phyloP scores from a whole-genome alignment of 2,888 invertebrate genomes.

The Polymixis flavicincta region DNA sequence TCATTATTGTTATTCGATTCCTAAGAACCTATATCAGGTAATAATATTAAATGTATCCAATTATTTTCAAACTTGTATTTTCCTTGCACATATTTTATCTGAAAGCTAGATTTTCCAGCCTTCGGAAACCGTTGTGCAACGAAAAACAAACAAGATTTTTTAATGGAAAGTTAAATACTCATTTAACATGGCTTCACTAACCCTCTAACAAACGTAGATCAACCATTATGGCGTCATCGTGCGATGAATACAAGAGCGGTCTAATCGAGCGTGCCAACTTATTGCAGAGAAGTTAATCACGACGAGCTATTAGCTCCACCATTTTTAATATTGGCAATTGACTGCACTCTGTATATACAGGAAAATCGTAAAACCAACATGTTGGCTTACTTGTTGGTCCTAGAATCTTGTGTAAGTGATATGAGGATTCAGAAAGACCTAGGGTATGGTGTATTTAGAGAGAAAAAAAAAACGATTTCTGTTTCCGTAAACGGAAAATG shows the following conservation, averaged over 20 bases:
- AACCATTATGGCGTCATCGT: neutral
- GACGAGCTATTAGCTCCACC: conserved; percentile 64
- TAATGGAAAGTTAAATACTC: neutral
- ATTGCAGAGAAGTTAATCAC: conserved; percentile 69
- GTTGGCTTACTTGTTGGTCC: conserved; percentile 1
- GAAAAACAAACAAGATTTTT: neutral
- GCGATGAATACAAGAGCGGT: conserved; percentile 18
- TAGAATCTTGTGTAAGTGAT: neutral
- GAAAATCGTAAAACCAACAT: neutral
- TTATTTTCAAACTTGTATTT: neutral
- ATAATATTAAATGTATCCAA: neutral
- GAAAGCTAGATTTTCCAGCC: neutral
- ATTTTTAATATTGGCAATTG: conserved; percentile 79
- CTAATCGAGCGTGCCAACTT: conserved; percentile 64
- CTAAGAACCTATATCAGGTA: neutral
- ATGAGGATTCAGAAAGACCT: neutral
- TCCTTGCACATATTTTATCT: neutral
- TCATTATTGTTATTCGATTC: neutral
- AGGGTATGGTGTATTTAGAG: neutral
- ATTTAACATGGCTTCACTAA: neutral
- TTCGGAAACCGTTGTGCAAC: neutral
- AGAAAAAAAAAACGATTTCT: neutral
- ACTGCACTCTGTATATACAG: conserved; percentile 67
- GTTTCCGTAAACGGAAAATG: neutral
- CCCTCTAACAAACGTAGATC: neutral